Evolutionary conservation across 2,113 vertebrate genomes (phyloP).

Genomic region (Rhombomys opimus): DNA sequence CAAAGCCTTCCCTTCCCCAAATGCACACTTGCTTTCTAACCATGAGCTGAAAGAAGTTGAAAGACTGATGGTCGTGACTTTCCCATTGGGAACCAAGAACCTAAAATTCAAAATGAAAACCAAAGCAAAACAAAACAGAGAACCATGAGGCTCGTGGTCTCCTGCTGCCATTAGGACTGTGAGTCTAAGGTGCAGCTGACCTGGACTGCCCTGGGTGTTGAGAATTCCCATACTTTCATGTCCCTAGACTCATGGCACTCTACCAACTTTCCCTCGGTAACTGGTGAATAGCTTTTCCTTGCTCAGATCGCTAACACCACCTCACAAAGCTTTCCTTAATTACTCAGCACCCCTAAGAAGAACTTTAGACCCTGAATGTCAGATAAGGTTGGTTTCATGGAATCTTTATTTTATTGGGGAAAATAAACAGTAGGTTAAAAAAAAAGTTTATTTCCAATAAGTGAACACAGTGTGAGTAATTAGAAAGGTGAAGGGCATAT

Average conservation of each 20-base stretch:
- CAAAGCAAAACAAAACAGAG: background rate
- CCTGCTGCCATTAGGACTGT: background rate
- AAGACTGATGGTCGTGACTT: background rate
- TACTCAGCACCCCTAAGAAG: background rate
- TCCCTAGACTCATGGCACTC: background rate
- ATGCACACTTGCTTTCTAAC: background rate
- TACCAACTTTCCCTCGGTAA: background rate
- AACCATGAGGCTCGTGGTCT: background rate
- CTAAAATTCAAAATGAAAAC: background rate
- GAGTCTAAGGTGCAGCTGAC: background rate
- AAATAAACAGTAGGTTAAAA: background rate
- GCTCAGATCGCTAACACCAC: background rate
- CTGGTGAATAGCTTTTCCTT: background rate
- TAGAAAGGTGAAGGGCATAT: background rate
- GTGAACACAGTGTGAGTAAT: background rate
- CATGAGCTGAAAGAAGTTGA: background rate
- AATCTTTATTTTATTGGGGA: background rate
- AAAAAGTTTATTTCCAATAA: background rate
- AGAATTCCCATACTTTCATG: background rate
- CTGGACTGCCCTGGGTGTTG: background rate
- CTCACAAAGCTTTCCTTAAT: background rate
- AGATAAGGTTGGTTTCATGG: constrained; percentile 1
- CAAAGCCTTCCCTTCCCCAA: constrained; percentile 16
- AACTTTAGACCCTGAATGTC: constrained; percentile 3
- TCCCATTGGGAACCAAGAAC: background rate